Conservation (phyloP, 1,140 invertebrate genomes). For the Orius insidiosus region DNA sequence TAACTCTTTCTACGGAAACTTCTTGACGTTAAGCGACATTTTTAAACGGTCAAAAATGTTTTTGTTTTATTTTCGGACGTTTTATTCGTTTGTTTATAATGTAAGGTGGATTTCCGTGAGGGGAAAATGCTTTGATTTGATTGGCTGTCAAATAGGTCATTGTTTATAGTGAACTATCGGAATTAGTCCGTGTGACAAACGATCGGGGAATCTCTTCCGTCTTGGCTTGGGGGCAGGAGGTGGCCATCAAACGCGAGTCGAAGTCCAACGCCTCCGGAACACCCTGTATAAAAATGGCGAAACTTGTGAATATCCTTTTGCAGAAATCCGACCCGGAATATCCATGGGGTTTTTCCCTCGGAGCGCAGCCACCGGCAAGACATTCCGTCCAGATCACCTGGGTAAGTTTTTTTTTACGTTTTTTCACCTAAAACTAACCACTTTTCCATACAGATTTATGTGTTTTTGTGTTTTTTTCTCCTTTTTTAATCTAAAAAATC, state of each 20-base stretch:
- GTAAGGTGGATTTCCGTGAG: too few species aligned
- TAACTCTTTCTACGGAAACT: too few species aligned
- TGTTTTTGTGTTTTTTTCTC: too few species aligned
- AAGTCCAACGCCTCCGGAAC: neutral
- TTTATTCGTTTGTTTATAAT: too few species aligned
- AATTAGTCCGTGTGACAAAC: constrained; percentile 3
- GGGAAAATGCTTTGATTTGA: too few species aligned
- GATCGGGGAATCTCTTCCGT: constrained; percentile 2
- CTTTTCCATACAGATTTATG: too few species aligned
- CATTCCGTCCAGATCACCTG: constrained; percentile 2
- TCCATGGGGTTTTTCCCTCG: constrained; percentile 3
- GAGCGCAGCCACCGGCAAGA: neutral
- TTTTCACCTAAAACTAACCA: too few species aligned
- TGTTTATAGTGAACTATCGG: constrained; percentile 9
- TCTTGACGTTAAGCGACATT: too few species aligned
- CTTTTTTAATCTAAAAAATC: too few species aligned
- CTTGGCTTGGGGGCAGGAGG: constrained; percentile 1
- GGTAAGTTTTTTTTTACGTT: constrained; percentile 2
- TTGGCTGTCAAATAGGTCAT: constrained; percentile 5
- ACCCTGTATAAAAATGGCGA: neutral
- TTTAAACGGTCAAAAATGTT: too few species aligned
- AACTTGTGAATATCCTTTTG: constrained; percentile 3
- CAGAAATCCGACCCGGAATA: constrained; percentile 1
- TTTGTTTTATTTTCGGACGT: too few species aligned
- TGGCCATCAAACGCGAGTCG: neutral